A percentile compares a stretch with the other conserved stretches of the same genome.
phyloP scores from a whole-genome alignment of 2,113 vertebrate genomes.

The Tragelaphus scriptus region DNA sequence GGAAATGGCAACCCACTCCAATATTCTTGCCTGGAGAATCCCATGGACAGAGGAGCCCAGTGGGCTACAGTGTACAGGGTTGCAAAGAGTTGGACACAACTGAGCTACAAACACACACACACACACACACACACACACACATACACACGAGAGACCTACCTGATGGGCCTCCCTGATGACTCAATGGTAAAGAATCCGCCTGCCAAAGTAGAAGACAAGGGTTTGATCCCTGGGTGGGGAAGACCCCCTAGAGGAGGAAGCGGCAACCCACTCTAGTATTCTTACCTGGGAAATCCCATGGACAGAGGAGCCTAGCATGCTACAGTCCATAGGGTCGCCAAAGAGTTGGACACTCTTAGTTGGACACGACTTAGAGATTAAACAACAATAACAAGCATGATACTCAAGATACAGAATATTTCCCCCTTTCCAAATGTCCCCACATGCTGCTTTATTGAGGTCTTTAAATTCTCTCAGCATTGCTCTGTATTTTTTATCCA shows the following conservation, averaged over 20 bases:
- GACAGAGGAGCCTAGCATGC: not conserved
- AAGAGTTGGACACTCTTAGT: not conserved
- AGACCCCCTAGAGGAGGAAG: not conserved
- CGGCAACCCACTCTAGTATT: not conserved
- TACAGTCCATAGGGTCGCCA: not conserved
- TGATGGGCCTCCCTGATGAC: not conserved
- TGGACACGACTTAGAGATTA: not conserved
- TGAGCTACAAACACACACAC: not conserved
- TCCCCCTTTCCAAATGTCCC: not conserved
- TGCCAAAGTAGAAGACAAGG: not conserved
- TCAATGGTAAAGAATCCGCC: not conserved
- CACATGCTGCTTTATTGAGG: not conserved
- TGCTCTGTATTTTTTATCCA: not conserved
- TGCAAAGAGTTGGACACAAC: not conserved
- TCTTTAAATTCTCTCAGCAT: not conserved
- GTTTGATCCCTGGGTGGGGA: not conserved
- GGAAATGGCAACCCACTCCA: not conserved
- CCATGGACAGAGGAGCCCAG: not conserved
- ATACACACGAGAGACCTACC: not conserved
- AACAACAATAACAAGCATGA: not conserved
- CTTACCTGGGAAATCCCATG: not conserved
- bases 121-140: no score
- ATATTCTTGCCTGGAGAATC: not conserved
- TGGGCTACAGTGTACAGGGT: rapidly evolving
- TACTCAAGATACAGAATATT: not conserved